Evolutionary conservation across 2,797 vertebrate species (phyloP).

Genomic region (Chaetodon trifasciatus): DNA sequence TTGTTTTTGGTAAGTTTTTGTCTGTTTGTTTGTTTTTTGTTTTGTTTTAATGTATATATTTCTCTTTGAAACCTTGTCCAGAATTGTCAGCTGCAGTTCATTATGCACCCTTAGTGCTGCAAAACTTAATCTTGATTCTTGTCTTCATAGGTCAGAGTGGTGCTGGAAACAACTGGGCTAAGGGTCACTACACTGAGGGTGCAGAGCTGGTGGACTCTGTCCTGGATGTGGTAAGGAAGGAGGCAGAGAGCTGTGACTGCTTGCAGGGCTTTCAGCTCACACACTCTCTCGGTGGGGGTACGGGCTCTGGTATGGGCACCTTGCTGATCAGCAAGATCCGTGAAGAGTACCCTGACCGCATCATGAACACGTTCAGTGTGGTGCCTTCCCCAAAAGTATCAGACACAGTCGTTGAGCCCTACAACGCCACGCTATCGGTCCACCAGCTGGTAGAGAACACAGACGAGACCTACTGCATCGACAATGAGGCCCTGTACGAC

Average conservation of each 20-base stretch:
- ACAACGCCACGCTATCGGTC: slow-evolving; percentile 88
- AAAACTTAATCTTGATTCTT: background rate
- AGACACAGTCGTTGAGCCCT: slow-evolving; percentile 89
- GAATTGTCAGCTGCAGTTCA: accelerated
- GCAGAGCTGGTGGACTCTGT: slow-evolving; percentile 92
- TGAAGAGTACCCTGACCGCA: slow-evolving; percentile 89
- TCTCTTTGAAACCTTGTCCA: background rate
- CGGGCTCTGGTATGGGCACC: slow-evolving; percentile 88
- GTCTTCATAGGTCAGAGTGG: slow-evolving; percentile 84
- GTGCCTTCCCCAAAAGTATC: slow-evolving; percentile 90
- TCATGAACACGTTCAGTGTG: slow-evolving; percentile 90
- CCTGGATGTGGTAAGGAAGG: slow-evolving; percentile 88
- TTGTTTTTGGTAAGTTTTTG: slow-evolving; percentile 85
- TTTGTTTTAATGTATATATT: no score
- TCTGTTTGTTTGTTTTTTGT: background rate
- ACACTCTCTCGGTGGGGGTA: slow-evolving; percentile 88
- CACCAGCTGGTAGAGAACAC: slow-evolving; percentile 90
- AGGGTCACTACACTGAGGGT: slow-evolving; percentile 96
- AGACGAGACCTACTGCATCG: slow-evolving; percentile 89
- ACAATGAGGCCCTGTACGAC: slow-evolving; percentile 89
- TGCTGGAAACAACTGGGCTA: slow-evolving; percentile 97
- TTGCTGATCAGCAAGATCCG: slow-evolving; percentile 90
- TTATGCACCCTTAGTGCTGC: accelerated
- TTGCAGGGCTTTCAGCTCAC: slow-evolving; percentile 90
- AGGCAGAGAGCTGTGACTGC: slow-evolving; percentile 89